Conservation (phyloP, 1,140 invertebrate species). For the Formica exsecta region DNA sequence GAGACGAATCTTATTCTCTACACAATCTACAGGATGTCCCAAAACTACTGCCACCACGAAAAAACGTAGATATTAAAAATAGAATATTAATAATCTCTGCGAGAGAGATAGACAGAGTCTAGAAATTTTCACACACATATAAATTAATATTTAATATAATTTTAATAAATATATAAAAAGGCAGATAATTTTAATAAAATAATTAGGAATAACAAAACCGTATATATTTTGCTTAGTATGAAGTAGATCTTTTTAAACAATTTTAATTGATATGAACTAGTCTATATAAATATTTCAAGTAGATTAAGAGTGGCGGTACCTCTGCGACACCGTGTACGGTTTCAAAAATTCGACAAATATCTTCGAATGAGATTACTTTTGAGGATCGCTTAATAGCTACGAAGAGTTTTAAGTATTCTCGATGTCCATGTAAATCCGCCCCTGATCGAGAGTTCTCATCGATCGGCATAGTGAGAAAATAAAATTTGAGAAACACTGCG, state of each 20-base stretch:
- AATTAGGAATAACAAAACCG: background rate
- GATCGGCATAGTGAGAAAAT: constrained; percentile 1
- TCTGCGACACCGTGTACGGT: background rate
- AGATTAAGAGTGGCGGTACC: constrained; percentile 7
- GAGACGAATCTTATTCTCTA: constrained; percentile 1
- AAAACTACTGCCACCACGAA: background rate
- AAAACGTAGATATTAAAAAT: background rate
- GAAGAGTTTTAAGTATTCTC: constrained; percentile 6
- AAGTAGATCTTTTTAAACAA: constrained; percentile 8
- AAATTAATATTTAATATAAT: constrained; percentile 1
- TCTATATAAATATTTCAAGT: background rate
- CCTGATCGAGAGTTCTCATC: constrained; percentile 39
- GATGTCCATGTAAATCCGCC: background rate
- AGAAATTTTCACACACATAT: background rate
- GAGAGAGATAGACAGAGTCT: background rate
- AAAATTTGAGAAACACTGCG: constrained; percentile 81
- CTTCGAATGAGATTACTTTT: background rate
- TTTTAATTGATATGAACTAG: background rate
- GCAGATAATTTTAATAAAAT: constrained; percentile 1
- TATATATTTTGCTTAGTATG: background rate
- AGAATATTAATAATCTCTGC: background rate
- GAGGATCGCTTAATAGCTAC: background rate
- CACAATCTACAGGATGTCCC: background rate
- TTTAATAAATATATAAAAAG: constrained; percentile 23
- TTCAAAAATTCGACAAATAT: background rate